phyloP scores from a whole-genome alignment of 2,797 vertebrate genomes.

The Lepus oiostolus region DNA sequence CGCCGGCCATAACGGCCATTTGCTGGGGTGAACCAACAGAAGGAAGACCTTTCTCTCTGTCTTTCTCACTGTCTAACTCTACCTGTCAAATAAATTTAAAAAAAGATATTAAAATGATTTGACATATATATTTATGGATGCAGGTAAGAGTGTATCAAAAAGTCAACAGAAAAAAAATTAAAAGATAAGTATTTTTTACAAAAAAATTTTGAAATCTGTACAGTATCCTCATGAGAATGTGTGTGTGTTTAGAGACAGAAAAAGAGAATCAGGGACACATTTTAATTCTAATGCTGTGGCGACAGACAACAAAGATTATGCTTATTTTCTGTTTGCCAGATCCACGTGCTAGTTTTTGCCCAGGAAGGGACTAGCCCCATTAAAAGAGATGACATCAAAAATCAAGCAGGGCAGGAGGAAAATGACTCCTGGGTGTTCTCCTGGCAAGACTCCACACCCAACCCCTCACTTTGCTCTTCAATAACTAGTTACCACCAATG shows the following conservation, averaged over 20 bases:
- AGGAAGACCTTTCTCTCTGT: no score
- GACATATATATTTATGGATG: no score
- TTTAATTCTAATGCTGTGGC: no score
- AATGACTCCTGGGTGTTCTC: neutral
- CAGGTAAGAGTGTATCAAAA: no score
- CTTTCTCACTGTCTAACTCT: no score
- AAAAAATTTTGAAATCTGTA: no score
- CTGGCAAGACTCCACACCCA: neutral
- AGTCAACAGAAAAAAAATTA: no score
- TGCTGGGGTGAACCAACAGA: no score
- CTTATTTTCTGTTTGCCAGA: neutral
- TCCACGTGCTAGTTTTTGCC: neutral
- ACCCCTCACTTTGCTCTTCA: neutral
- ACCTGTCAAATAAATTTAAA: no score
- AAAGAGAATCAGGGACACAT: neutral
- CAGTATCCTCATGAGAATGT: neutral
- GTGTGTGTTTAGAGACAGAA: neutral
- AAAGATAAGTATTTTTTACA: no score
- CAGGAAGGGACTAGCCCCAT: neutral
- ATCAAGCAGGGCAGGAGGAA: slow-evolving; percentile 4
- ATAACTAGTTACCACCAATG: neutral
- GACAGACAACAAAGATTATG: neutral
- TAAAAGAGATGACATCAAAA: neutral
- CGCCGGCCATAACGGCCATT: no score
- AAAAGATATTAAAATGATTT: no score